Evolutionary conservation across 2,797 vertebrate genomes (phyloP).

Genomic region (Centropyge bicolor): DNA sequence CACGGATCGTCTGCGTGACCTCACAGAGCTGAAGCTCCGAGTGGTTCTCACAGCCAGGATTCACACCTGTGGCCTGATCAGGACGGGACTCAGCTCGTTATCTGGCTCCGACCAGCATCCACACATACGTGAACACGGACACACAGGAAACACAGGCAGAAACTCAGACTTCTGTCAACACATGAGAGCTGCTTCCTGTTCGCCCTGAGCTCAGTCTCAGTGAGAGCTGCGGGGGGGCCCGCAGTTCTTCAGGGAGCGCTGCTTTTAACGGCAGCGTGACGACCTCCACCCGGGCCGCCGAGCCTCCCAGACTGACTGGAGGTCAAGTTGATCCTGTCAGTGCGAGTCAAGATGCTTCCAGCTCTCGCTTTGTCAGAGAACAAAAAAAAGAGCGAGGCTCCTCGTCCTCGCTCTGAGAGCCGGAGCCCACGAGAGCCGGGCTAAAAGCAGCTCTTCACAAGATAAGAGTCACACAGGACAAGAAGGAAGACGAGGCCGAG

Average conservation of each 20-base stretch:
- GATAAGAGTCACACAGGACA: not conserved
- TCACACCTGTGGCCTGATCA: not conserved
- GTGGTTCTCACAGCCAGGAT: not conserved
- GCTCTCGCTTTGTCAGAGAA: not conserved
- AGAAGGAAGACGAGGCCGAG: not conserved
- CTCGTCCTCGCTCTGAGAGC: not conserved
- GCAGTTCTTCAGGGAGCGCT: not conserved
- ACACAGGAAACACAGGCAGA: not conserved
- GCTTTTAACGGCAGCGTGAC: slow-evolving; percentile 1
- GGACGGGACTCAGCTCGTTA: not conserved
- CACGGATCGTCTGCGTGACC: not conserved
- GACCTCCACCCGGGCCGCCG: not conserved
- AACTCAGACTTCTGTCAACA: not conserved
- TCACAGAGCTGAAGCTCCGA: not conserved
- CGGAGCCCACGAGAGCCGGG: not conserved
- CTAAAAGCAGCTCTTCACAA: slow-evolving; percentile 41
- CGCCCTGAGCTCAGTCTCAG: not conserved
- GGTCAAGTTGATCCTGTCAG: slow-evolving; percentile 38
- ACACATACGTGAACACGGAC: not conserved
- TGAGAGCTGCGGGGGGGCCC: slow-evolving; percentile 21
- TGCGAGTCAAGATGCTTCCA: slow-evolving; percentile 28
- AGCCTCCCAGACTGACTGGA: not conserved
- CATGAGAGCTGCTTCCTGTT: not conserved
- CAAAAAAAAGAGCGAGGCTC: no score
- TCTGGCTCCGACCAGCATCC: not conserved